Conservation (phyloP, 2,797 vertebrate genomes). For the Threskiornis aethiopicus region DNA sequence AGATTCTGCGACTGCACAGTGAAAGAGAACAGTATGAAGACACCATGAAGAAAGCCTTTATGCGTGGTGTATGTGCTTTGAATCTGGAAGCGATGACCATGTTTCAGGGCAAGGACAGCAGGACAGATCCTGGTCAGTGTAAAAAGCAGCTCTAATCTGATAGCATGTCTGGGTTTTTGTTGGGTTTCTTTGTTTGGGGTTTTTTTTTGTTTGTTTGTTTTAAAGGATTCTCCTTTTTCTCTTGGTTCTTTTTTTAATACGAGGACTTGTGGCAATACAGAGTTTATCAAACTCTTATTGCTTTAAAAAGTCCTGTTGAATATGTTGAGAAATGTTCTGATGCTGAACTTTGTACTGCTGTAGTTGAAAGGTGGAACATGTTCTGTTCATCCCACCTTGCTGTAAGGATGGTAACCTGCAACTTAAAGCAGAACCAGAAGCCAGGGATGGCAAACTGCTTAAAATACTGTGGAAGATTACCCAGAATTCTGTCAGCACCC, state of each 20-base stretch:
- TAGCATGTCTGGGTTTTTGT: not conserved
- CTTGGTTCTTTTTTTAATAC: not conserved
- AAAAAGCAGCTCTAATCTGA: not conserved
- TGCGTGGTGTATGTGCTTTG: conserved; percentile 96
- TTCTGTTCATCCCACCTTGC: not conserved
- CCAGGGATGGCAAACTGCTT: not conserved
- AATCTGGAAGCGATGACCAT: conserved; percentile 96
- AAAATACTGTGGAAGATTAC: not conserved
- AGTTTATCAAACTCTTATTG: not conserved
- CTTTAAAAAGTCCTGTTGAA: not conserved
- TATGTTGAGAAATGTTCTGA: not conserved
- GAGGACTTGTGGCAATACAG: not conserved
- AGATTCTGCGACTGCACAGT: conserved; percentile 84
- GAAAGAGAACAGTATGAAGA: conserved; percentile 91
- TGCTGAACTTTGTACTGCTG: not conserved
- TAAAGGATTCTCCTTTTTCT: not conserved
- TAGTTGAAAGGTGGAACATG: not conserved
- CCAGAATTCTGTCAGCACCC: not conserved
- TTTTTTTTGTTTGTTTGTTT: not conserved
- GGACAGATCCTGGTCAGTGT: conserved; percentile 73
- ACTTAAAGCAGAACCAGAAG: not conserved
- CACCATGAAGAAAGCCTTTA: conserved; percentile 96
- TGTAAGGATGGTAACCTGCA: not conserved
- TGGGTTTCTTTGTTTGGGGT: not conserved
- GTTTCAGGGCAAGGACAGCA: conserved; percentile 84